Evolutionary conservation across 2,113 vertebrate species (phyloP), one percentile per base, ranked within the genome.

Genomic region (Deroptyus accipitrinus): DNA sequence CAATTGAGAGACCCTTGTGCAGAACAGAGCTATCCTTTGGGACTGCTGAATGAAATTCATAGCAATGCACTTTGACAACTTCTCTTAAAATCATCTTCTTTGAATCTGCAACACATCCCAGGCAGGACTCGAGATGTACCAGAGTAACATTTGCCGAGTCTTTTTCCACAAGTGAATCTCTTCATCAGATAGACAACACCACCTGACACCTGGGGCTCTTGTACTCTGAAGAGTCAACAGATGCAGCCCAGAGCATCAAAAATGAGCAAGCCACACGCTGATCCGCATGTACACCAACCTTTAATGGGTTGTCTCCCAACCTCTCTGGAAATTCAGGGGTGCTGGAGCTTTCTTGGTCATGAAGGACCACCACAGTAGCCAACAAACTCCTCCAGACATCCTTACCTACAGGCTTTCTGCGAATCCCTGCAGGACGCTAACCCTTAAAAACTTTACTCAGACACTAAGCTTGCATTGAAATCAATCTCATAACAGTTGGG

Each of bases 191-290:
- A 86, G 13, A 63, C 35, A 66, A 15, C 27, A 49, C 6, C 85
- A 91, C 95, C 87, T 90, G 90, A 90, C 94, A 96, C 86, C 93
- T 95, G 92, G 79, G 72, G 64, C 68, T 74, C 35, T 67, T 5
- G 4, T 20, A 46, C 72, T 46, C 68, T 48, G 63, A 93, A 90
- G 49, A 83, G 78, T 70, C 68, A 90, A 78, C 88, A 93, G 79
- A 83, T 88, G 74, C 33, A 86, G 37, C 73, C 90, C 61, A 74
- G 72, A 95, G 72, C 61, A 81, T 79, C 55, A 83, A 63, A 88
- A 86, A 61, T 3, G 30, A 79, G 39, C 72, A 78, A 88, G 55
- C 59, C 67, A 30, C 62, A 77, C 42, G 9, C 9, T 5, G 39
- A 67, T 83, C 59, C 28, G 70, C 44, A 48, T 1, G 5, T 30